These are phyloP conservation scores for Tiliqua scincoides DNA, from an alignment of 2,113 vertebrate genomes.

Conservation along the genomic window DNA sequence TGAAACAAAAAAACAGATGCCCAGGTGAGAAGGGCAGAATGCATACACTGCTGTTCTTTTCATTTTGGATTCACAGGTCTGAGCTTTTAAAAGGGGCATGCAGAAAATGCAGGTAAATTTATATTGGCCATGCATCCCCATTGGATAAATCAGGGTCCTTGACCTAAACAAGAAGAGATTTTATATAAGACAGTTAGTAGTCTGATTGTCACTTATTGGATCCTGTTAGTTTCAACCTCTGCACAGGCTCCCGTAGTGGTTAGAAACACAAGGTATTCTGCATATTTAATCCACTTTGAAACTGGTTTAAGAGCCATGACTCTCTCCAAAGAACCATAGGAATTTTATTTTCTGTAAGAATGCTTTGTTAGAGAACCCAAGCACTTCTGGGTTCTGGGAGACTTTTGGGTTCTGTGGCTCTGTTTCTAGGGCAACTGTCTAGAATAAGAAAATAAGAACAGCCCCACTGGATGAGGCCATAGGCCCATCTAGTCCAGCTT, in stretches of 20 bases:
- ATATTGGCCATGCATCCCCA: too few species aligned
- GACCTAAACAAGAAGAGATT: background rate
- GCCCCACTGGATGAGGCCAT: too few species aligned
- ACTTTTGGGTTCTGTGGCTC: too few species aligned
- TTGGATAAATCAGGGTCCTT: background rate
- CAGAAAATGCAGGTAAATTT: background rate
- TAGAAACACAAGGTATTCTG: background rate
- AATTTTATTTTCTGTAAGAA: background rate
- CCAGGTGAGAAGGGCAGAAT: background rate
- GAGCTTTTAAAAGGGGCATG: background rate
- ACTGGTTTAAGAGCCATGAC: background rate
- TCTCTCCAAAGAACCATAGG: background rate
- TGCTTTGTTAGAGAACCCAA: background rate
- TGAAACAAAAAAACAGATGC: rapidly evolving
- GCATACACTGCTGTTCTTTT: background rate
- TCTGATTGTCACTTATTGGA: background rate
- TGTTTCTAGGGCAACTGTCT: too few species aligned
- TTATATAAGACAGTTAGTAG: background rate
- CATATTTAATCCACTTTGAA: background rate
- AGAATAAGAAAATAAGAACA: too few species aligned
- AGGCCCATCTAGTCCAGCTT: too few species aligned
- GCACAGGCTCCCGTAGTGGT: background rate
- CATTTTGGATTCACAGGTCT: background rate
- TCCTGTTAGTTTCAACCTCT: background rate
- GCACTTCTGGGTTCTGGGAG: too few species aligned